Percentiles rank a stretch among this genome's conserved stretches.
phyloP scores from a whole-genome alignment of 1,140 invertebrate species.

The Wasmannia auropunctata region DNA sequence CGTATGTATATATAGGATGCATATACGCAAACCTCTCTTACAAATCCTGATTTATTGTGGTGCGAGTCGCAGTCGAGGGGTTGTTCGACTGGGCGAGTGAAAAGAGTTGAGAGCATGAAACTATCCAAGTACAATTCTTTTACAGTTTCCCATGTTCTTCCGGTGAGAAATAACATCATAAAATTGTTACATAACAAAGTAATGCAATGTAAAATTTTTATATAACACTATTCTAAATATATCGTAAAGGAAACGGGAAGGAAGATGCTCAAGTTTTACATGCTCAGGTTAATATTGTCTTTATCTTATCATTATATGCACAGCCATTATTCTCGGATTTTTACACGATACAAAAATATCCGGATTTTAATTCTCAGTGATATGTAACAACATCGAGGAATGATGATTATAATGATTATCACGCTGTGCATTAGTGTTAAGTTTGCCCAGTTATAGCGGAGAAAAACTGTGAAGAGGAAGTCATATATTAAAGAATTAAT shows the following conservation, averaged over 20 bases:
- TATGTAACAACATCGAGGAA: not conserved
- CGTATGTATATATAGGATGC: not conserved
- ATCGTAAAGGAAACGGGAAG: not conserved
- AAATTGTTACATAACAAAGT: not conserved
- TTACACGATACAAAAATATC: not conserved
- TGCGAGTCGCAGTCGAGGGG: not conserved
- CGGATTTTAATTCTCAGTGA: not conserved
- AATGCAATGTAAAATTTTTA: not conserved
- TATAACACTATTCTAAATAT: not conserved
- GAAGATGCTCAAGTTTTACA: not conserved
- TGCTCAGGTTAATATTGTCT: not conserved
- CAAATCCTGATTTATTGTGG: slow-evolving; percentile 2
- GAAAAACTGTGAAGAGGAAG: not conserved
- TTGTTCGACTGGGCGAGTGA: not conserved
- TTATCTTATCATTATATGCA: not conserved
- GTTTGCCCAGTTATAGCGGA: not conserved
- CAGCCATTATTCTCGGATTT: not conserved
- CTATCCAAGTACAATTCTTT: not conserved
- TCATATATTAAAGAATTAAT: slow-evolving; percentile 9
- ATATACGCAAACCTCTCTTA: not conserved
- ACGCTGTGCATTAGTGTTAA: not conserved
- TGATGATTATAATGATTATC: not conserved
- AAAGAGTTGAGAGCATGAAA: not conserved
- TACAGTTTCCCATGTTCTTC: not conserved
- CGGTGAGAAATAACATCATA: not conserved